Conservation (phyloP, 2,113 vertebrate species). For the Chelonoidis abingdonii region DNA sequence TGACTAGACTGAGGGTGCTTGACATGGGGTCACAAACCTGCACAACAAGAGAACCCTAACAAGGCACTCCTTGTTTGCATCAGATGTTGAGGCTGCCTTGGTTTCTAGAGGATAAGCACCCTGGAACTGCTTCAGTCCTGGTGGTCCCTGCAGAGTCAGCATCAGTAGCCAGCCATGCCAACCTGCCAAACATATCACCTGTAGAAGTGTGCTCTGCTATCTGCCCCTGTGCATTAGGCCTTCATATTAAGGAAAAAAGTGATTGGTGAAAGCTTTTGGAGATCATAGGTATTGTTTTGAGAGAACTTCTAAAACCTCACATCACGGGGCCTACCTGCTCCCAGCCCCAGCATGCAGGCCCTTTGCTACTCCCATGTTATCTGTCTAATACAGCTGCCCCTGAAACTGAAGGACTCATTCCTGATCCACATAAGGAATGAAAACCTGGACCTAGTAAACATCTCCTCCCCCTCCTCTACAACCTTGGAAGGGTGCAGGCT, state of each 20-base stretch:
- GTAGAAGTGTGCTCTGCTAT: rapidly evolving
- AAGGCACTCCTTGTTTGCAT: not conserved
- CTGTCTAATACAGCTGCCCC: not conserved
- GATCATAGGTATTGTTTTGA: not conserved
- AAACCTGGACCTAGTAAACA: not conserved
- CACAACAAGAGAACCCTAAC: not conserved
- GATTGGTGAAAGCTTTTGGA: not conserved
- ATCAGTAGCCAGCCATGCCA: rapidly evolving
- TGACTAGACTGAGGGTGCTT: conserved; percentile 46
- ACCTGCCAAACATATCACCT: rapidly evolving
- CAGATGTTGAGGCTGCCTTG: not conserved
- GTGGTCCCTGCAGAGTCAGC: not conserved
- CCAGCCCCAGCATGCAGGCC: not conserved
- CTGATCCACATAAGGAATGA: not conserved
- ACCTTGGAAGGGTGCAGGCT: no score
- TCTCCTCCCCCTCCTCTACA: not conserved
- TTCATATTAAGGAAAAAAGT: not conserved
- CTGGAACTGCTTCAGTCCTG: not conserved
- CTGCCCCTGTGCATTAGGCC: not conserved
- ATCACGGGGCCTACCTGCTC: not conserved
- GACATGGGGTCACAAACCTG: not conserved
- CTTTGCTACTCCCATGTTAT: not conserved
- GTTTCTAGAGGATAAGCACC: not conserved
- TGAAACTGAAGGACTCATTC: not conserved
- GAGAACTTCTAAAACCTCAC: not conserved